Conservation (phyloP, 1,140 invertebrate genomes). For the Frieseomelitta varia region DNA sequence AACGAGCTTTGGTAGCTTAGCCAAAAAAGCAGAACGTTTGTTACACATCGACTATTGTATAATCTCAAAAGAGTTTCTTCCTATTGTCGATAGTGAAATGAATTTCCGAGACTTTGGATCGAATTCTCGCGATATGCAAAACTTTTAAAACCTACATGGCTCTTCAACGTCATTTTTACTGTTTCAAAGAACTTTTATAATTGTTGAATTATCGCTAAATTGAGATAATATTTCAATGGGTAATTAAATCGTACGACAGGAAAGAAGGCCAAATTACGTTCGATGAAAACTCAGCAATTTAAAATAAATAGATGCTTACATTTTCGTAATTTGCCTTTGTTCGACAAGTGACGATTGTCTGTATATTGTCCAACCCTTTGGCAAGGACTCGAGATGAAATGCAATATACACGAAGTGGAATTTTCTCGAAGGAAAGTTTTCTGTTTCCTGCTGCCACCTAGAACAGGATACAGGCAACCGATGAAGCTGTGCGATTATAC, state of each 20-base stretch:
- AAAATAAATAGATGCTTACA: background rate
- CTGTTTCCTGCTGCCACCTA: constrained; percentile 56
- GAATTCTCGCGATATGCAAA: background rate
- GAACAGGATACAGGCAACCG: constrained; percentile 28
- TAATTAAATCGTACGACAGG: background rate
- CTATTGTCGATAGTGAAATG: constrained; percentile 5
- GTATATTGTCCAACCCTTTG: background rate
- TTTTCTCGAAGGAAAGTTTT: constrained; percentile 26
- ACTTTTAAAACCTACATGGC: background rate
- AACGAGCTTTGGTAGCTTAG: no score
- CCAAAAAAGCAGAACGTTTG: background rate
- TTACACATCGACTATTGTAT: constrained; percentile 27
- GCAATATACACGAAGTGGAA: background rate
- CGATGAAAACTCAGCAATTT: background rate
- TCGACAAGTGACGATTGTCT: no score
- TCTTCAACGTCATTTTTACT: background rate
- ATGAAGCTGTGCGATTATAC: constrained; percentile 18
- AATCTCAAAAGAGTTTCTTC: background rate
- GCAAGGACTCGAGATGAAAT: no score
- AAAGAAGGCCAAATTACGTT: background rate
- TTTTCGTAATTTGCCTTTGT: background rate
- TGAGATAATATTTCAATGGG: background rate
- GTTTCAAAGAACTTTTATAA: background rate
- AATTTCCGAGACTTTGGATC: constrained; percentile 7
- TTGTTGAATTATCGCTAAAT: background rate